Conservation (phyloP, 2,113 vertebrate species). For the Oncorhynchus mykiss region DNA sequence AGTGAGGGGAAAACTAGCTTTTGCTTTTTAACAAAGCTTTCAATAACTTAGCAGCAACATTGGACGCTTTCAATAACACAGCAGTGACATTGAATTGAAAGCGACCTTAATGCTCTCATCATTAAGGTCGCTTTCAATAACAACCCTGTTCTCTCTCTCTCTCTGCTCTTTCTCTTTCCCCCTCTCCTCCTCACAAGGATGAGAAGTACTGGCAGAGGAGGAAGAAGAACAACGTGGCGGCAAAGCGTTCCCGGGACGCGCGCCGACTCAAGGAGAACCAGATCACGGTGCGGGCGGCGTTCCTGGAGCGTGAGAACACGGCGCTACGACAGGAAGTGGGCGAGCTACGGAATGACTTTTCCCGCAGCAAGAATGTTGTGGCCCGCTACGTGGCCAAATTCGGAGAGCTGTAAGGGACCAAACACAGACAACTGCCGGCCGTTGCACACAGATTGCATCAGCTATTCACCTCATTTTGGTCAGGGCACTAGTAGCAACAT, state of each 20-base stretch:
- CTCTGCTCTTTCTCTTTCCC: neutral
- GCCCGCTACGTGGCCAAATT: constrained; percentile 87
- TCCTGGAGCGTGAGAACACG: constrained; percentile 92
- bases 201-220: constrained; percentile 94
- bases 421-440: neutral
- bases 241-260: constrained; percentile 93
- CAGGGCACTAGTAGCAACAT: neutral
- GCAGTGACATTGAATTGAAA: too few relatives aligned
- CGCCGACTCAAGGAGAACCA: constrained; percentile 95
- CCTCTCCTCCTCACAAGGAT: constrained; percentile 71
- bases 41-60: too few relatives aligned
- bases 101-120: neutral
- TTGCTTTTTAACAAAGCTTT: too few relatives aligned
- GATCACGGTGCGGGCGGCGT: constrained; percentile 94
- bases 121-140: neutral
- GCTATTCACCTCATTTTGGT: constrained; percentile 16
- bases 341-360: constrained; percentile 89
- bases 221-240: constrained; percentile 95
- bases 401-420: constrained; percentile 84
- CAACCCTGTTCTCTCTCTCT: neutral
- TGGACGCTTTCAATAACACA: too few relatives aligned
- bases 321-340: constrained; percentile 91
- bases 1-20: too few relatives aligned
- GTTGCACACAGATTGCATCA: neutral
- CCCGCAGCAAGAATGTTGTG: constrained; percentile 83